A percentile compares a stretch with the other conserved stretches of the same genome.
phyloP scores from a whole-genome alignment of 2,113 vertebrate species.

The Epinephelus cyanopodus region DNA sequence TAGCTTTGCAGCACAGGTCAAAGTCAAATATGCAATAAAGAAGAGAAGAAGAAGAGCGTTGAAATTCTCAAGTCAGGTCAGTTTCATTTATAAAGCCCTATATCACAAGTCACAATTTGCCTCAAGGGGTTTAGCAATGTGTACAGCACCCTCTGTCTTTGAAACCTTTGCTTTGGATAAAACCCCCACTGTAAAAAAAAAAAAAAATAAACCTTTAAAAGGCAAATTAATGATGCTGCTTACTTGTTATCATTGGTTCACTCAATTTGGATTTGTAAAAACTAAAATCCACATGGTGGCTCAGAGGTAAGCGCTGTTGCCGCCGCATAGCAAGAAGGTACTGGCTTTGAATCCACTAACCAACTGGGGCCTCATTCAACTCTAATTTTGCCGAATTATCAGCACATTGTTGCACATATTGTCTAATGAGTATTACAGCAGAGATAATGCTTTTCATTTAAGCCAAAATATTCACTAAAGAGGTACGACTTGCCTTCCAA shows the following conservation, averaged over 20 bases:
- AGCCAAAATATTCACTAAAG: slow-evolving; percentile 13
- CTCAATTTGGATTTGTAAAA: background rate
- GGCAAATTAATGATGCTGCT: background rate
- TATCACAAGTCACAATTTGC: too few relatives aligned
- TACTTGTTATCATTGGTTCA: background rate
- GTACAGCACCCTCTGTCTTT: too few relatives aligned
- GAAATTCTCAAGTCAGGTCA: background rate
- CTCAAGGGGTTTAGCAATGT: too few relatives aligned
- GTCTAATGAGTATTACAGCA: slow-evolving; percentile 19
- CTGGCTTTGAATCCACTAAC: background rate
- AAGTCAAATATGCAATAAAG: slow-evolving; percentile 1
- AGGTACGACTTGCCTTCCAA: background rate
- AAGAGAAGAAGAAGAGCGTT: background rate
- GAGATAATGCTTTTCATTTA: slow-evolving; percentile 21
- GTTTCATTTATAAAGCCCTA: too few relatives aligned
- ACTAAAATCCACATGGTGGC: background rate
- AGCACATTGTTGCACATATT: slow-evolving; percentile 19
- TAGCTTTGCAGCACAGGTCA: background rate
- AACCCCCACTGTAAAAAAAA: too few relatives aligned
- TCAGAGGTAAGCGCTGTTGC: background rate
- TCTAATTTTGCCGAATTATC: slow-evolving; percentile 24
- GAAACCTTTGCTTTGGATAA: too few relatives aligned
- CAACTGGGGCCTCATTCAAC: slow-evolving; percentile 11
- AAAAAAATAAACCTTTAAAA: too few relatives aligned
- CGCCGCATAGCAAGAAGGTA: background rate